A percentile compares a stretch with the other conserved stretches of the same genome.
Evolutionary conservation across 2,888 invertebrate species (phyloP).

Genomic region (Platynereis dumerilii): DNA sequence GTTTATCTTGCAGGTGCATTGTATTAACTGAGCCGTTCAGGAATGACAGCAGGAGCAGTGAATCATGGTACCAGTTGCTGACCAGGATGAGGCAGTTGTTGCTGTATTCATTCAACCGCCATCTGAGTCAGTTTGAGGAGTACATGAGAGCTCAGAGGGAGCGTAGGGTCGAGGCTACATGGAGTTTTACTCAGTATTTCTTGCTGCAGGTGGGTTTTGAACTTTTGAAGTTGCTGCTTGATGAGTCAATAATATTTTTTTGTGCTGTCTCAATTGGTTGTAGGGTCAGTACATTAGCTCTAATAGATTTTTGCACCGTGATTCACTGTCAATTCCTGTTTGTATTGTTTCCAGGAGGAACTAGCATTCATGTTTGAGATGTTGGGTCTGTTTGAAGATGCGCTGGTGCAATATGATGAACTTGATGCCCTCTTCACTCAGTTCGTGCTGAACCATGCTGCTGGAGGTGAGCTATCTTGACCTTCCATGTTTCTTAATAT

Average conservation of each 20-base stretch:
- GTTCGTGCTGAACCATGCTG: conserved; percentile 91
- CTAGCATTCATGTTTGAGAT: conserved; percentile 93
- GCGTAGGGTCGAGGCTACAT: conserved; percentile 84
- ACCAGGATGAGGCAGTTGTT: conserved; percentile 82
- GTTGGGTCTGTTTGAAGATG: conserved; percentile 90
- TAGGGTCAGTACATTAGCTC: too few species aligned
- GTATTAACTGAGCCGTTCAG: conserved; percentile 90
- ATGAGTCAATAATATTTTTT: too few species aligned
- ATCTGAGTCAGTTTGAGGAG: conserved; percentile 83
- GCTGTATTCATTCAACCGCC: conserved; percentile 84
- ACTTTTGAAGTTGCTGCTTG: too few species aligned
- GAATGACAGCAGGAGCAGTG: conserved; percentile 79
- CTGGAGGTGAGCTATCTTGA: conserved; percentile 69
- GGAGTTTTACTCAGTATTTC: conserved; percentile 96
- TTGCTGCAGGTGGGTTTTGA: conserved; percentile 78
- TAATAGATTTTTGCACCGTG: too few species aligned
- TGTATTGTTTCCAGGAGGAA: conserved; percentile 76
- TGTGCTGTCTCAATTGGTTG: too few species aligned
- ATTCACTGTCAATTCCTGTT: too few species aligned
- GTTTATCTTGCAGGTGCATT: conserved; percentile 72
- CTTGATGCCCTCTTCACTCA: conserved; percentile 95
- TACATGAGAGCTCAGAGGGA: conserved; percentile 88
- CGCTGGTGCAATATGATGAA: conserved; percentile 95
- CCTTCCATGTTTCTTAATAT: too few species aligned
- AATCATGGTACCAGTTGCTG: conserved; percentile 87